Conservation (phyloP, 2,888 invertebrate species). For the Drosophila barbarae region DNA sequence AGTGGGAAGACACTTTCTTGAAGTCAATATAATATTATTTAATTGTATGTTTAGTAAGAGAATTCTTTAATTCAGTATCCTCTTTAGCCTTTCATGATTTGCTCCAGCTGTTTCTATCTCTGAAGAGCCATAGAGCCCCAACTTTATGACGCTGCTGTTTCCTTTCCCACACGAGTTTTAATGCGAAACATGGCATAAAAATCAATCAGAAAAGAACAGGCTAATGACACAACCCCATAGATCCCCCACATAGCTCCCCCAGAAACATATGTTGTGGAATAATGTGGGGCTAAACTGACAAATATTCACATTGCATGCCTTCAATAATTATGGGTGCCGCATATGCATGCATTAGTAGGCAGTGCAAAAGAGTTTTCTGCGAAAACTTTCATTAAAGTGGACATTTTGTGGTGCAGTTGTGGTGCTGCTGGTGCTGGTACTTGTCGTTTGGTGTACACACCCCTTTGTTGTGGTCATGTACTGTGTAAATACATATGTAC, state of each 20-base stretch:
- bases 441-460: constrained; percentile 8
- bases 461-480: constrained; percentile 12
- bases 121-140: too few species aligned
- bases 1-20: background rate
- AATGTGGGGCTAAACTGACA: constrained; percentile 16
- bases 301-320: constrained; percentile 47
- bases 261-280: constrained; percentile 2
- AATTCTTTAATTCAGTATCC: background rate
- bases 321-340: constrained; percentile 61
- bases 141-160: background rate
- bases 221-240: background rate
- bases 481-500: background rate
- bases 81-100: background rate
- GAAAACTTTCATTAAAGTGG: constrained; percentile 49
- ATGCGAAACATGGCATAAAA: constrained; percentile 6
- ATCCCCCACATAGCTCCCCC: constrained; percentile 1
- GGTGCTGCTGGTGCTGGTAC: constrained; percentile 17
- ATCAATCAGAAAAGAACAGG: constrained; percentile 1
- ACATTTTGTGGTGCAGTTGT: constrained; percentile 46
- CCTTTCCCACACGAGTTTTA: background rate
- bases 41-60: too few species aligned
- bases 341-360: constrained; percentile 36
- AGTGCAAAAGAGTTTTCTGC: constrained; percentile 31
- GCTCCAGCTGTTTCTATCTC: background rate
- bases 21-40: background rate